Evolutionary conservation across 92 coral and sea anemone genomes (phyloP).

Genomic region (Porites rus): DNA sequence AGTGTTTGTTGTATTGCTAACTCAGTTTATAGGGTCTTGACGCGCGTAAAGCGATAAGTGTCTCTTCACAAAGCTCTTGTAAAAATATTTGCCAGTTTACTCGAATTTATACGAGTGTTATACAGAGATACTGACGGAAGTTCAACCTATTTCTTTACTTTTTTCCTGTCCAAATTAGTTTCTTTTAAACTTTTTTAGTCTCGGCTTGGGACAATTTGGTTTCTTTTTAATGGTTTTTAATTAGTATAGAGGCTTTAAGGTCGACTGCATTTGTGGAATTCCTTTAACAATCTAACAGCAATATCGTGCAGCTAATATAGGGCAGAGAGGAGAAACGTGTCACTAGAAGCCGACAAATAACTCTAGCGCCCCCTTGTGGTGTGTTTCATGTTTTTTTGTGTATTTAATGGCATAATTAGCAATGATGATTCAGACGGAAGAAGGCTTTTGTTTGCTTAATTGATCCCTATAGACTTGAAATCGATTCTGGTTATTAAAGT

Average conservation of each 20-base stretch:
- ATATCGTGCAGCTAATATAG: slow-evolving; percentile 28
- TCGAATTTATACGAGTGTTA: not conserved
- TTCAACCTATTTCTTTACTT: too few species aligned
- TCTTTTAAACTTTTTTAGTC: slow-evolving; percentile 1
- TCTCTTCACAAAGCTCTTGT: slow-evolving; percentile 25
- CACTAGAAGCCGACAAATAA: slow-evolving; percentile 18
- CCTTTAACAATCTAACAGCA: slow-evolving; percentile 7
- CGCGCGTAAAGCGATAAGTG: slow-evolving; percentile 22
- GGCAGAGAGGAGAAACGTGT: slow-evolving; percentile 12
- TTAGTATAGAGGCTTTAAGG: slow-evolving; percentile 1
- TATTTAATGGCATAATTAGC: slow-evolving; percentile 40
- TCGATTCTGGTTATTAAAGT: slow-evolving; percentile 32
- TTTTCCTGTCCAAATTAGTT: slow-evolving; percentile 2
- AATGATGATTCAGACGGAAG: slow-evolving; percentile 32
- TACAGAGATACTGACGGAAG: not conserved
- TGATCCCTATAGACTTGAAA: slow-evolving; percentile 30
- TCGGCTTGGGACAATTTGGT: slow-evolving; percentile 17
- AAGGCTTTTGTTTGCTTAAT: slow-evolving; percentile 28
- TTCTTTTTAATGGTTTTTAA: not conserved
- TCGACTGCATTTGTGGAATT: slow-evolving; percentile 24
- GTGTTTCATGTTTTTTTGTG: slow-evolving; percentile 6
- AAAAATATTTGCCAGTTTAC: slow-evolving; percentile 12
- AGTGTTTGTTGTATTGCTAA: slow-evolving; percentile 31
- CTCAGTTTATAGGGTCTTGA: slow-evolving; percentile 29
- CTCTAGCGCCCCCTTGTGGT: slow-evolving; percentile 15